Evolutionary conservation across 2,888 invertebrate species (phyloP).

Genomic region (Nephrotoma appendiculata): DNA sequence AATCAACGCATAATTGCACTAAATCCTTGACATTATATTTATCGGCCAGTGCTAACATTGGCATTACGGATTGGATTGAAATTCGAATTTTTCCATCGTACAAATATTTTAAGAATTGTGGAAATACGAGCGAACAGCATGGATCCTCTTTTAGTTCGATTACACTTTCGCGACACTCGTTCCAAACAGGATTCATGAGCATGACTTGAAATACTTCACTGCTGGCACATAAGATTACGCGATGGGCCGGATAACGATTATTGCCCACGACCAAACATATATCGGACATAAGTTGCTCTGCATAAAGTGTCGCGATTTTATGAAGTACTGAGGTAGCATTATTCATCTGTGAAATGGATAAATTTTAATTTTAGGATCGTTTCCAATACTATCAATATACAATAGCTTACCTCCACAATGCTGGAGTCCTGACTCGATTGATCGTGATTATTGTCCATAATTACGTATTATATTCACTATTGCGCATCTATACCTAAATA

Average conservation of each 20-base stretch:
- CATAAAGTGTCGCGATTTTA: constrained; percentile 70
- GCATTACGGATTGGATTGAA: constrained; percentile 69
- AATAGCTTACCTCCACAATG: constrained; percentile 15
- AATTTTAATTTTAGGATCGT: background rate
- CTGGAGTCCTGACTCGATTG: constrained; percentile 18
- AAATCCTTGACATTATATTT: constrained; percentile 91
- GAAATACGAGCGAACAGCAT: constrained; percentile 71
- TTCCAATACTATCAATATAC: background rate
- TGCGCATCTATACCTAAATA: background rate
- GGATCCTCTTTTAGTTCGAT: constrained; percentile 78
- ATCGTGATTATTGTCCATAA: constrained; percentile 11
- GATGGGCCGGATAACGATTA: constrained; percentile 71
- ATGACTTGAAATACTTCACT: constrained; percentile 97
- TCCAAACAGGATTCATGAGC: constrained; percentile 90
- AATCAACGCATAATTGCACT: constrained; percentile 65
- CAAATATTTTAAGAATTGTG: constrained; percentile 70
- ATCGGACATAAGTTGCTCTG: constrained; percentile 80
- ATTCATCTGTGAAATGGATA: constrained; percentile 47
- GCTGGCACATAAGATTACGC: constrained; percentile 81
- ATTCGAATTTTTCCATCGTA: constrained; percentile 85
- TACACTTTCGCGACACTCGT: constrained; percentile 70
- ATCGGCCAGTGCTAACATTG: constrained; percentile 78
- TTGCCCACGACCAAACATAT: constrained; percentile 71
- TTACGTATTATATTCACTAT: background rate
- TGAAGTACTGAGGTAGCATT: constrained; percentile 68